Percentiles rank a stretch among this genome's conserved stretches.
Evolutionary conservation across 2,888 invertebrate species (phyloP).

Genomic region (Andrena bicolor): DNA sequence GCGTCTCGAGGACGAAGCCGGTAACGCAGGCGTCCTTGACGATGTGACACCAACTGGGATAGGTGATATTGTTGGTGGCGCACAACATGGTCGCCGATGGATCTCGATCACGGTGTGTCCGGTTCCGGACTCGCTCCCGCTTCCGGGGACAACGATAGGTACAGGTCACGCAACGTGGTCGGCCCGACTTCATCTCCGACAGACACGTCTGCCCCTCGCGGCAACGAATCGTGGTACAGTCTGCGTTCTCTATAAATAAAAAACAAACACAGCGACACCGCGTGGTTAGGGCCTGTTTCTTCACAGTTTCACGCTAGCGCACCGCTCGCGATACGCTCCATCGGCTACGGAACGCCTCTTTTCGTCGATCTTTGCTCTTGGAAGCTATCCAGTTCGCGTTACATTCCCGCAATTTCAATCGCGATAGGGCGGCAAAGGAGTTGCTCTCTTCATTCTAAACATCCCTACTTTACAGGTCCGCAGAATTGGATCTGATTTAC

Average conservation of each 20-base stretch:
- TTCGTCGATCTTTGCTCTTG: no score
- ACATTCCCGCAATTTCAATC: no score
- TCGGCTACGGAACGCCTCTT: no score
- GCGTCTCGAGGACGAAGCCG: conserved; percentile 90
- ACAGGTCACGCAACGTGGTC: conserved; percentile 91
- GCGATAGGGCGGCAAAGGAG: no score
- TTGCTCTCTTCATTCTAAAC: no score
- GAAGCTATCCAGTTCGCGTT: no score
- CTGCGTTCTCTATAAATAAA: conserved; percentile 87
- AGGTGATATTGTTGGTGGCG: conserved; percentile 91
- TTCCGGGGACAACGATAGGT: conserved; percentile 87
- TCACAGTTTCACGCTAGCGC: neutral
- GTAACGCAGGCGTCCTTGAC: conserved; percentile 91
- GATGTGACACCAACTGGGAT: conserved; percentile 93
- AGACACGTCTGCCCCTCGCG: conserved; percentile 90
- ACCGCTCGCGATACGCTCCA: no score
- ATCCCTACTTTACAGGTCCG: no score
- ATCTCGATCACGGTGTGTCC: conserved; percentile 77
- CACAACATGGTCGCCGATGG: conserved; percentile 86
- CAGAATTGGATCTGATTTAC: no score
- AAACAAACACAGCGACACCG: neutral
- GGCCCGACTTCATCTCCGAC: conserved; percentile 87
- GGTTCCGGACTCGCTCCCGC: conserved; percentile 79
- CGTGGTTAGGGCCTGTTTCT: neutral
- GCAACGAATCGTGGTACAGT: conserved; percentile 89